Conservation (phyloP, 2,113 vertebrate species). For the Percopsis transmontana region DNA sequence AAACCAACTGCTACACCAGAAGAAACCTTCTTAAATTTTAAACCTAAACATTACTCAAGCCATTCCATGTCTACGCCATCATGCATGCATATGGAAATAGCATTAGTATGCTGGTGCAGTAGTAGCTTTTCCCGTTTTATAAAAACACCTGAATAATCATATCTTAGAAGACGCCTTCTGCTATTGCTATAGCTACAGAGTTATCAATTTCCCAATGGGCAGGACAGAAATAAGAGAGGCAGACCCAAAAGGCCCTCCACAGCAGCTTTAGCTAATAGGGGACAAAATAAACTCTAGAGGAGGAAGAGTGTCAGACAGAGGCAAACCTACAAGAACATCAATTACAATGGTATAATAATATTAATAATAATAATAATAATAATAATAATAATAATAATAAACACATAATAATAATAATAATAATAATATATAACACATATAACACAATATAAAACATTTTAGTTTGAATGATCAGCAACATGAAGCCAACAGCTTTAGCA, state of each 20-base stretch:
- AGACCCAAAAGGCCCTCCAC: slow-evolving; percentile 22
- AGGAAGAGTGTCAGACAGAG: slow-evolving; percentile 2
- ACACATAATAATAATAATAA: background rate
- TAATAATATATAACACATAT: background rate
- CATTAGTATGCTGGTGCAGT: too few species aligned
- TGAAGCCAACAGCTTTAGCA: background rate
- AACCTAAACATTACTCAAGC: too few species aligned
- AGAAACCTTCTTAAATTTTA: slow-evolving; percentile 20
- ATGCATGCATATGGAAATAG: too few species aligned
- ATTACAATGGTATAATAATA: background rate
- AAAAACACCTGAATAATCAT: too few species aligned
- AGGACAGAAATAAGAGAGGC: slow-evolving; percentile 31
- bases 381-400: background rate
- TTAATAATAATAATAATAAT: background rate
- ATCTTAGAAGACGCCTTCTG: too few species aligned
- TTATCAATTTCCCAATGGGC: slow-evolving; percentile 20
- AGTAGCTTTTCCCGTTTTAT: too few species aligned
- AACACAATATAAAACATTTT: too few species aligned
- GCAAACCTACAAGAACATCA: slow-evolving; percentile 6
- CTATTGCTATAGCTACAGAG: slow-evolving; percentile 18
- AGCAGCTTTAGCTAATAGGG: slow-evolving; percentile 46
- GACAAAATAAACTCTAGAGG: slow-evolving; percentile 32
- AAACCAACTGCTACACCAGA: slow-evolving; percentile 12
- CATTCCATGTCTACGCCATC: too few species aligned
- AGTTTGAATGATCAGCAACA: background rate